Base-by-base conservation (phyloP, 35 echinoderm and acorn worm species). In the Lytechinus variegatus region DNA sequence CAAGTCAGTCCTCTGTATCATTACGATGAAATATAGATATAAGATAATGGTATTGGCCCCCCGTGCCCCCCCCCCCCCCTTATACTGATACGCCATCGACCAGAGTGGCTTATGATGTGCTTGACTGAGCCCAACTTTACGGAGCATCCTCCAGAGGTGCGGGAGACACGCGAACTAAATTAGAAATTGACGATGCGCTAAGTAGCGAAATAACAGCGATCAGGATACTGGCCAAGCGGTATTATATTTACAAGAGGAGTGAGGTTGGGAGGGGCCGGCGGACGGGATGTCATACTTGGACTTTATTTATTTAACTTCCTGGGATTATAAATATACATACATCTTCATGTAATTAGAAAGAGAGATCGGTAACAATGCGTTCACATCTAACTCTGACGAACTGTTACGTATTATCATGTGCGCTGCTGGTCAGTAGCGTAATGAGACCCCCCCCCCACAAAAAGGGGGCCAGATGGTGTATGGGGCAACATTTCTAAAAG, bases 101-200 rank as follows among this genome's bases (percentile, higher is more conserved):
- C 7, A 93, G 92, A 93, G 92, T 53, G 92, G 28, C 92, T 93
- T 54, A 93, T 93, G 92, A 93, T 57, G 52, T 54, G 92, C 92
- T 93, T 54, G 28, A 55, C 53, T 54, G 92, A 57, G 92, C 92
- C 27, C 92, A 10, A 57, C 29, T 93, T 44, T 93, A 55, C 92
- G 92, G 92, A 54, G 54, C 53, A n/a, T 33, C 54, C 92, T 93
- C 92, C 24, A 2, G 92, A 93, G 92, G 55, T 53, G 53, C 10
- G 57, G 8, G 19, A 9, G 53, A 27, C 92, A 93, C 92, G 54
- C 92, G 92, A 57, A 93, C 53, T 55, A 93, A 93, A 93, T 93
- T 93, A 93, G 92, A 93, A 93, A 44, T 93, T 93, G 92, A 93
- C 92, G 92, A 93, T 93, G 92, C 92, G 92, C 92, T 93, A 93